Percentiles rank a stretch among this genome's conserved stretches.
Evolutionary conservation across 1,140 invertebrate genomes (phyloP).

Genomic region (Lepidurus couesii): DNA sequence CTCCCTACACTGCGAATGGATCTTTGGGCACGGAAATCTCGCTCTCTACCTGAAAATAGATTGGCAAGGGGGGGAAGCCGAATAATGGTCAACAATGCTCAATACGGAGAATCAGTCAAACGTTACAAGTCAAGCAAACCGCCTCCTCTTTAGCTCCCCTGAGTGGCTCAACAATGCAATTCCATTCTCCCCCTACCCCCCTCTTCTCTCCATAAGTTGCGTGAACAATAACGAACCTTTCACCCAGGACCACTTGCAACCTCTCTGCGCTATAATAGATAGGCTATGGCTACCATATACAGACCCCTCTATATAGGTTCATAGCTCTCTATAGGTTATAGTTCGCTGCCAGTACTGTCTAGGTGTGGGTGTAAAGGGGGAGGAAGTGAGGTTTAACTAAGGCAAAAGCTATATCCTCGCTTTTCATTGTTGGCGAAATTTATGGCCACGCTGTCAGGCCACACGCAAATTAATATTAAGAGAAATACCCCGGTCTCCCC

Average conservation of each 20-base stretch:
- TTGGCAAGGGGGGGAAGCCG: constrained; percentile 12
- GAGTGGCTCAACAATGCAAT: not conserved
- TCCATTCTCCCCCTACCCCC: not conserved
- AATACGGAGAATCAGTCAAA: not conserved
- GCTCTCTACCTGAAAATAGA: constrained; percentile 10
- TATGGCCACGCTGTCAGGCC: constrained; percentile 7
- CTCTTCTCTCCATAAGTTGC: not conserved
- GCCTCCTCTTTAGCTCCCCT: constrained; percentile 11
- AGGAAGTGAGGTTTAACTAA: not conserved
- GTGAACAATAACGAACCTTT: constrained; percentile 22
- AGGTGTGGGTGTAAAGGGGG: not conserved
- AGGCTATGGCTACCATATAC: not conserved
- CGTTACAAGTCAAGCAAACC: constrained; percentile 21
- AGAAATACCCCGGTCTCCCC: not conserved
- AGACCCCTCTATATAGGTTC: not conserved
- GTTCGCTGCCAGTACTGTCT: not conserved
- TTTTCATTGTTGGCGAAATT: not conserved
- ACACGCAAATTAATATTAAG: not conserved
- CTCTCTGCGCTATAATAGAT: not conserved
- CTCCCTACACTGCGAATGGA: not conserved
- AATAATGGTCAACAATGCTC: constrained; percentile 19
- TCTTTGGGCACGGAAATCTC: not conserved
- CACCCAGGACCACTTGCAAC: not conserved
- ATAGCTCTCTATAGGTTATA: not conserved
- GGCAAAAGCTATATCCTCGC: not conserved